Evolutionary conservation across 92 coral and sea anemone genomes (phyloP).

Genomic region (Palythoa grandis): DNA sequence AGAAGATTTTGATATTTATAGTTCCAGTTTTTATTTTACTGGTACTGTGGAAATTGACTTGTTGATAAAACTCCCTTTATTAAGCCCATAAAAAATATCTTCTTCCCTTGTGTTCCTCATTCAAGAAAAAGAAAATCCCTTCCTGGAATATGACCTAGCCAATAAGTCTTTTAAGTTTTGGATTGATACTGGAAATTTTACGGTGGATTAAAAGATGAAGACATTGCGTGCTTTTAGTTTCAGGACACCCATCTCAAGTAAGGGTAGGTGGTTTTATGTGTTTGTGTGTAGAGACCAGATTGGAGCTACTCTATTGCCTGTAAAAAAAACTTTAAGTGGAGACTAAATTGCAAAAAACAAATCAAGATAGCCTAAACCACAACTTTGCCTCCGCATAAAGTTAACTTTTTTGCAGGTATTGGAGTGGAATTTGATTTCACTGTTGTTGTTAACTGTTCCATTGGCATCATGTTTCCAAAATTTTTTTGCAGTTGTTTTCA

Average conservation of each 20-base stretch:
- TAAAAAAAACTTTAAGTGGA: slow-evolving; percentile 1
- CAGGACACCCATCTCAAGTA: slow-evolving; percentile 37
- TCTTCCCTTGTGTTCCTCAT: background rate
- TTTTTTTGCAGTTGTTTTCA: background rate
- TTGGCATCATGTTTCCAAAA: slow-evolving; percentile 44
- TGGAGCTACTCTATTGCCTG: background rate
- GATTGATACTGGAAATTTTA: slow-evolving; percentile 6
- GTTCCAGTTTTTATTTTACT: too few relatives aligned
- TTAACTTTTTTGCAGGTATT: background rate
- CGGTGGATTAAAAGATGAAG: background rate
- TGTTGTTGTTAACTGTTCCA: background rate
- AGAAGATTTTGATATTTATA: too few relatives aligned
- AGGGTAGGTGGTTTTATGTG: slow-evolving; percentile 34
- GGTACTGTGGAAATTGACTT: too few relatives aligned
- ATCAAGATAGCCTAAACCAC: background rate
- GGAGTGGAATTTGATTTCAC: background rate
- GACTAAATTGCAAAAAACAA: background rate
- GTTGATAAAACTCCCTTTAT: too few relatives aligned
- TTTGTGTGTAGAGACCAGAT: background rate
- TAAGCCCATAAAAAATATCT: too few relatives aligned
- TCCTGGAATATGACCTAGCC: background rate
- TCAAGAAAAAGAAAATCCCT: background rate
- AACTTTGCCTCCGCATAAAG: background rate
- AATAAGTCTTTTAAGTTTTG: background rate
- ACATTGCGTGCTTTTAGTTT: slow-evolving; percentile 32